These are phyloP conservation scores for Pteropus rufus DNA, from an alignment of 2,797 vertebrate genomes.

Conservation along the genomic window DNA sequence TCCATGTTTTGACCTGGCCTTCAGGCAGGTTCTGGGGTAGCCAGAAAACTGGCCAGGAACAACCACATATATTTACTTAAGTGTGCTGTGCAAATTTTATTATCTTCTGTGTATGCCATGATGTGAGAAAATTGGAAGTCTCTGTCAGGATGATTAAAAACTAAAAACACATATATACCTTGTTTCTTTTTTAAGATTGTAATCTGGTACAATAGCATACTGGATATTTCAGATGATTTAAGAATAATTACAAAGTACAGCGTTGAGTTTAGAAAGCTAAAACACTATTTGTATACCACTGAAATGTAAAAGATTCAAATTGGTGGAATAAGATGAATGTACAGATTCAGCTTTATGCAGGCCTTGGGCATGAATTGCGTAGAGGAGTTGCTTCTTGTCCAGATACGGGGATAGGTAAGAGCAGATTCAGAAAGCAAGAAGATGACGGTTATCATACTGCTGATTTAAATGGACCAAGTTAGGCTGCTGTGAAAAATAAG, in stretches of 20 bases:
- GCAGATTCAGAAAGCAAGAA: not conserved
- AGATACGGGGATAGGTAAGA: not conserved
- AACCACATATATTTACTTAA: not conserved
- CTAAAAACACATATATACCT: not conserved
- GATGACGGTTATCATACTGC: not conserved
- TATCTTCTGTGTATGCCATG: not conserved
- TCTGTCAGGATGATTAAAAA: not conserved
- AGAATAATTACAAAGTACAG: not conserved
- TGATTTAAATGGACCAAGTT: not conserved
- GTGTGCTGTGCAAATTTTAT: not conserved
- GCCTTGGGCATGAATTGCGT: not conserved
- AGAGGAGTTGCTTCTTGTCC: not conserved
- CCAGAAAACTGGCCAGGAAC: not conserved
- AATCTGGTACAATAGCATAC: not conserved
- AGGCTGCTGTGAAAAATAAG: not conserved
- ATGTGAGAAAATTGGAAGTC: not conserved
- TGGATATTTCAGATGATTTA: not conserved
- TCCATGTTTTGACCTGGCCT: not conserved
- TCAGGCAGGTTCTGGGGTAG: not conserved
- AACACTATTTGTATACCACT: not conserved
- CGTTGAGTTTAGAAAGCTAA: not conserved
- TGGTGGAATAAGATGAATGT: not conserved
- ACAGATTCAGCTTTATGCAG: not conserved
- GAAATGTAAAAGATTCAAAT: not conserved
- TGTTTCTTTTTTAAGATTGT: not conserved